Evolutionary conservation across 2,888 invertebrate species (phyloP), one percentile per base, ranked within the genome.

Genomic region (Agapostemon virescens): DNA sequence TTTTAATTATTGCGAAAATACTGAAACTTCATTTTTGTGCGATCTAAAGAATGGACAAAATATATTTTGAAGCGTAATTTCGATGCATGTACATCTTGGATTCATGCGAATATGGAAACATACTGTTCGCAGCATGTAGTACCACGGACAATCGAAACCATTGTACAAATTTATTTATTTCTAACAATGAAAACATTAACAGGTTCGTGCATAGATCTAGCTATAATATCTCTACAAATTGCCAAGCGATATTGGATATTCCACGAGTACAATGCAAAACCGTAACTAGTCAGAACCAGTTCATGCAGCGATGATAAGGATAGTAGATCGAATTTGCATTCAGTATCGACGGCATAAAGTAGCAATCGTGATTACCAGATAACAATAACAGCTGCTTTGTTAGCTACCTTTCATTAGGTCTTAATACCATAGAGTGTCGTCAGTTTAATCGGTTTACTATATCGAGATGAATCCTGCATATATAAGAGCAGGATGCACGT

Each of bases 261-360:
- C 63, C 36, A n/a, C n/a, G 20, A 63, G 20, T n/a, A 63, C 63
- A 63, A 63, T 63, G 33, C n/a, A 36, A 20, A 20, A 63, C 13
- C n/a, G n/a, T 33, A 63, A 63, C 63, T 11, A 36, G n/a, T 63
- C 63, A n/a, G 36, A 33, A 5, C 9, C 36, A 36, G 33, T n/a
- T 49, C 42, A 42, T 23, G 26, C 67, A 9, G 42, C 13, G 23
- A 40, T n/a, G 67, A 42, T 67, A 67, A 67, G 63, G 63, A 20
- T 63, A 63, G 63, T 36, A n/a, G 36, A 20, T 36, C 63, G 30
- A 63, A 63, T 63, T 63, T 63, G 63, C 63, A 63, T 63, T 63
- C n/a, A 36, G 33, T 63, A 63, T 63, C 63, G n/a, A 13, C 33
- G 13, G 63, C 36, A 63, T 63, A 63, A 26, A 23, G 23, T n/a